Conservation (phyloP, 2,797 vertebrate species). For the Ispidina lecontei region DNA sequence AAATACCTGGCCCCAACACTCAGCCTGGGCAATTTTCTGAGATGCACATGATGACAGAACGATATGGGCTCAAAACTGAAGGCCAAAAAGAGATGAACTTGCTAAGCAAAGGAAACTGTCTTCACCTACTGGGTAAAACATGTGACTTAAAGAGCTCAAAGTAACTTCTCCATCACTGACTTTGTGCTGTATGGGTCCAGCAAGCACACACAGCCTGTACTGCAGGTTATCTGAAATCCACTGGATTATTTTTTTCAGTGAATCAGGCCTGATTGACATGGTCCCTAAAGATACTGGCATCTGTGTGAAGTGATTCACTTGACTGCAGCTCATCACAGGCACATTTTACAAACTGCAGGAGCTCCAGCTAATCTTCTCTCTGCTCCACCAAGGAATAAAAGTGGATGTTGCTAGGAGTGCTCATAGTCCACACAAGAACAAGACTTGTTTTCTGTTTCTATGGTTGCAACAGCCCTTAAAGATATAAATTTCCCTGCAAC, state of each 20-base stretch:
- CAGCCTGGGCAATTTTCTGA: background rate
- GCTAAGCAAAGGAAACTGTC: background rate
- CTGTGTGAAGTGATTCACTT: background rate
- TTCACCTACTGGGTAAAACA: background rate
- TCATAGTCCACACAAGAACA: conserved; percentile 76
- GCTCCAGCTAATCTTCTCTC: background rate
- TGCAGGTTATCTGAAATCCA: conserved; percentile 58
- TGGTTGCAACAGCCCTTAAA: conserved; percentile 85
- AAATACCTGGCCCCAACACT: background rate
- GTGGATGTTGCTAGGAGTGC: conserved; percentile 47
- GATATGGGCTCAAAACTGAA: background rate
- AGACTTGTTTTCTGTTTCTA: conserved; percentile 69
- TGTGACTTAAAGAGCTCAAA: background rate
- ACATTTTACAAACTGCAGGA: conserved; percentile 21
- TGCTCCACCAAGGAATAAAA: conserved; percentile 16
- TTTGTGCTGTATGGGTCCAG: background rate
- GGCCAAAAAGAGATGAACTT: background rate
- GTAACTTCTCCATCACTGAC: background rate
- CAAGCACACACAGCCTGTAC: background rate
- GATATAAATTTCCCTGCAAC: conserved; percentile 73
- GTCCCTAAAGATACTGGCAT: conserved; percentile 4
- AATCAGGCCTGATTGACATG: background rate
- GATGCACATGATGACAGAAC: background rate
- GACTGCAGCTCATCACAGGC: conserved; percentile 30
- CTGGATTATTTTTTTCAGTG: background rate